These are phyloP conservation scores for Limnephilus rhombicus DNA, from an alignment of 2,888 invertebrate genomes.

Conservation along the genomic window DNA sequence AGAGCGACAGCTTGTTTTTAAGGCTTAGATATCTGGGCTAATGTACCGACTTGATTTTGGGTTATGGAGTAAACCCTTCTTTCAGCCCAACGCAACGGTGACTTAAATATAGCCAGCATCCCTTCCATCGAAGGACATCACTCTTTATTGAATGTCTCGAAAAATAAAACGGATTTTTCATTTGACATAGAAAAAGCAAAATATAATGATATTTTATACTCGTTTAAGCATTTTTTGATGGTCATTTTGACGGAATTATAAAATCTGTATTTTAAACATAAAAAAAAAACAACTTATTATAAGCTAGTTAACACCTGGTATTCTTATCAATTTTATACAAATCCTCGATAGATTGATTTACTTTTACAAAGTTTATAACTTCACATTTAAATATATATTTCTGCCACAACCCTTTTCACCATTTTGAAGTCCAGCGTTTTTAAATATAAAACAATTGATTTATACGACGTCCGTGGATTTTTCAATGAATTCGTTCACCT, in stretches of 20 bases:
- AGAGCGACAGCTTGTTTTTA: conserved; percentile 66
- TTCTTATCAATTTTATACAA: neutral
- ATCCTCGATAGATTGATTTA: neutral
- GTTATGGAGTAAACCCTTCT: conserved; percentile 45
- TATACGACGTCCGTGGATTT: conserved; percentile 51
- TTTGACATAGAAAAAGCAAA: neutral
- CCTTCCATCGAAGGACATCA: conserved; percentile 3
- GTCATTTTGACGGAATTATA: neutral
- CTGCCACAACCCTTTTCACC: conserved; percentile 15
- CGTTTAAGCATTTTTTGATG: neutral
- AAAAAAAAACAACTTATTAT: neutral
- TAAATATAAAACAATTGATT: conserved; percentile 40
- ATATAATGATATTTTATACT: neutral
- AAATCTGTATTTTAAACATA: neutral
- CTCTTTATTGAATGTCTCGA: conserved; percentile 14
- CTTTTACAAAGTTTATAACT: neutral
- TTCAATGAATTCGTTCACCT: conserved; percentile 53
- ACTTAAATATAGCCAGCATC: conserved; percentile 30
- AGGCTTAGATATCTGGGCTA: conserved; percentile 61
- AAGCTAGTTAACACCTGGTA: too few relatives aligned
- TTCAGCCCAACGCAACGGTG: conserved; percentile 22
- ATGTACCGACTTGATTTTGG: conserved; percentile 55
- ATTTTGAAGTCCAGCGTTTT: conserved; percentile 9
- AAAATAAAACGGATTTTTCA: neutral
- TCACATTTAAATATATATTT: neutral